A percentile compares a stretch with the other conserved stretches of the same genome.
phyloP scores from a whole-genome alignment of 2,888 invertebrate genomes.

The Polietes domitor region DNA sequence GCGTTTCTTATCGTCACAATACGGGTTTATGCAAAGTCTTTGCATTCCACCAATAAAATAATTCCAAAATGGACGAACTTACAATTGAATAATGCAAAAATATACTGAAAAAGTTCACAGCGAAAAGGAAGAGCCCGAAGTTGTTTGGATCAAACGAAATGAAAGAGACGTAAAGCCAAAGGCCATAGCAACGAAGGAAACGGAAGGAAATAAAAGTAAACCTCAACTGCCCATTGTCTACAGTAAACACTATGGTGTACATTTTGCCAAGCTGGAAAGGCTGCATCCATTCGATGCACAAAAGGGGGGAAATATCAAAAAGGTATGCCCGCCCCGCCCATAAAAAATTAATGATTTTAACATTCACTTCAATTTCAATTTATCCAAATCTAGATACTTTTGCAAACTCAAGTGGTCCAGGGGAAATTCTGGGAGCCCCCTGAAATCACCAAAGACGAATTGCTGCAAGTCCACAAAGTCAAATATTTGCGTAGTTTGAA shows the following conservation, averaged over 20 bases:
- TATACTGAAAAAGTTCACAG: slow-evolving; percentile 70
- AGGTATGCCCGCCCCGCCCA: slow-evolving; percentile 80
- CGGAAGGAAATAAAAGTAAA: slow-evolving; percentile 28
- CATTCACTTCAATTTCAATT: no score
- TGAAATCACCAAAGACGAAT: slow-evolving; percentile 87
- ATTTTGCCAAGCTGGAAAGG: slow-evolving; percentile 90
- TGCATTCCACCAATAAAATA: not conserved
- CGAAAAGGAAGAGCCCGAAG: slow-evolving; percentile 67
- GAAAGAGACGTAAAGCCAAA: slow-evolving; percentile 27
- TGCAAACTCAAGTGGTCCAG: slow-evolving; percentile 84
- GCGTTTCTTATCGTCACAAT: not conserved
- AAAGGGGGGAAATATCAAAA: slow-evolving; percentile 91
- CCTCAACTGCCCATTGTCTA: slow-evolving; percentile 88
- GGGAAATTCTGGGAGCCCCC: slow-evolving; percentile 85
- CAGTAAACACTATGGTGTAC: slow-evolving; percentile 89
- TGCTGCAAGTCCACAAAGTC: slow-evolving; percentile 88
- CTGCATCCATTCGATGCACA: slow-evolving; percentile 93
- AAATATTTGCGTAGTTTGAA: slow-evolving; percentile 89
- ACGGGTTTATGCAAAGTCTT: not conserved
- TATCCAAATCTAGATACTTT: slow-evolving; percentile 81
- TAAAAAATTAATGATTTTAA: no score
- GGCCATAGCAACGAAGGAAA: slow-evolving; percentile 37
- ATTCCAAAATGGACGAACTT: not conserved
- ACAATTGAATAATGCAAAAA: slow-evolving; percentile 69
- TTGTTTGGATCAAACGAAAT: slow-evolving; percentile 70